Evolutionary conservation across 2,888 invertebrate genomes (phyloP), one percentile per base, ranked within the genome.

Genomic region (Drosophila antonietae): DNA sequence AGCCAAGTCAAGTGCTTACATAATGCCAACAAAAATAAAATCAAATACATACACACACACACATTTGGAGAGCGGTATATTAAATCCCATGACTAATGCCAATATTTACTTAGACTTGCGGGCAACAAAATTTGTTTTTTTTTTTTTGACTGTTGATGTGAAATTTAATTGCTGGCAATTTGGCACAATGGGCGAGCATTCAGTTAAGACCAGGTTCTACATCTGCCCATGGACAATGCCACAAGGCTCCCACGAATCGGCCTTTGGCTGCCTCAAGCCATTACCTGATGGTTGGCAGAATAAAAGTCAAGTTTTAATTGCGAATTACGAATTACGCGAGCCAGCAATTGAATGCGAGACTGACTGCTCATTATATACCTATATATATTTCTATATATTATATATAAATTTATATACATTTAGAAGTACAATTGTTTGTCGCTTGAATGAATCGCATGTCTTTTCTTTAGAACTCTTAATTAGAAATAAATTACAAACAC

Each of bases 401-500:
- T 47, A 47, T 39, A n/a, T 49, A 20, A 37, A 46, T 47, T 33
- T 53, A 20, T 56, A 43, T n/a, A 51, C 15, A 28, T 53, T 15
- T 56, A 43, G 8, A 44, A 10, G 20, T 43, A 28, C 46, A 63
- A 43, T 44, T 33, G 43, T 67, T 57, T 49, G 65, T 70, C 73
- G 87, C 76, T 80, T 90, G 73, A 90, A 80, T 87, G 90, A 89
- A 72, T 90, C 88, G 90, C 89, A 84, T 84, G 88, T 83, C 84
- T 90, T 81, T 75, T 75, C 72, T 74, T 84, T 76, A 86, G 90
- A 86, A 89, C 90, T 77, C 77, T 90, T 86, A 84, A 89, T 89
- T 90, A 84, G 77, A 89, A 74, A 69, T 81, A 80, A 81, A 89
- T 84, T 81, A 72, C 73, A 31, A 57, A 76, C 73, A 73, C 76